Conservation (phyloP, 2,797 vertebrate species). For the Sebastes vulpes region DNA sequence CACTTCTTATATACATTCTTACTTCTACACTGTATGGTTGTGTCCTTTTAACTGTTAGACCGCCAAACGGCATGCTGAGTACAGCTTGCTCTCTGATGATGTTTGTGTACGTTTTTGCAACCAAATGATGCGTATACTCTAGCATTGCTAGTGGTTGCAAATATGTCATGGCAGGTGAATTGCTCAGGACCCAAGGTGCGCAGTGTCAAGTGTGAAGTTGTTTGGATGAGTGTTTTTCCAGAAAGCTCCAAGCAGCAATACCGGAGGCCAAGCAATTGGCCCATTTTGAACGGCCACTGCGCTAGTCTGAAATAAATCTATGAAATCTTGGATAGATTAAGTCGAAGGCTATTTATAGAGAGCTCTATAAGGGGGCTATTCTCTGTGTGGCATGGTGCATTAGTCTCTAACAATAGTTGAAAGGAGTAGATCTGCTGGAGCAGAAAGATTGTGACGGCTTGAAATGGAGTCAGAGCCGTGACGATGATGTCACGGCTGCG, state of each 20-base stretch:
- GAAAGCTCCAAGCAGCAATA: neutral
- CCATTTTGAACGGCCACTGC: neutral
- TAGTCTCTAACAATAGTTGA: constrained; percentile 66
- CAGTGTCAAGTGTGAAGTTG: neutral
- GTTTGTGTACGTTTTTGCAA: neutral
- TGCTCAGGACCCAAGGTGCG: neutral
- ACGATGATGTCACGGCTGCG: constrained; percentile 21
- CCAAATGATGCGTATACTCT: neutral
- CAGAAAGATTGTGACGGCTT: constrained; percentile 50
- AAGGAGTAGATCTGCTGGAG: constrained; percentile 56
- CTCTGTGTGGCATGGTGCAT: constrained; percentile 56
- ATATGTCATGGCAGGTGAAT: neutral
- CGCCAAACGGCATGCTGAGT: neutral
- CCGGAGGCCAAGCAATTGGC: neutral
- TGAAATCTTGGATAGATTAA: constrained; percentile 55
- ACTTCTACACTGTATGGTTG: too few species aligned
- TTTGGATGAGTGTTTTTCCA: neutral
- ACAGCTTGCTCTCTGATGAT: neutral
- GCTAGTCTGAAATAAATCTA: constrained; percentile 41
- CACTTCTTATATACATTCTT: neutral
- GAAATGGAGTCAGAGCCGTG: constrained; percentile 41
- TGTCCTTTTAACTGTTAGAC: neutral
- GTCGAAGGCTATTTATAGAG: constrained; percentile 54
- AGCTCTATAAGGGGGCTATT: constrained; percentile 37
- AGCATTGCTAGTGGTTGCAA: neutral